Base-by-base conservation (phyloP, 2,888 invertebrate species). In the Agrochola macilenta region DNA sequence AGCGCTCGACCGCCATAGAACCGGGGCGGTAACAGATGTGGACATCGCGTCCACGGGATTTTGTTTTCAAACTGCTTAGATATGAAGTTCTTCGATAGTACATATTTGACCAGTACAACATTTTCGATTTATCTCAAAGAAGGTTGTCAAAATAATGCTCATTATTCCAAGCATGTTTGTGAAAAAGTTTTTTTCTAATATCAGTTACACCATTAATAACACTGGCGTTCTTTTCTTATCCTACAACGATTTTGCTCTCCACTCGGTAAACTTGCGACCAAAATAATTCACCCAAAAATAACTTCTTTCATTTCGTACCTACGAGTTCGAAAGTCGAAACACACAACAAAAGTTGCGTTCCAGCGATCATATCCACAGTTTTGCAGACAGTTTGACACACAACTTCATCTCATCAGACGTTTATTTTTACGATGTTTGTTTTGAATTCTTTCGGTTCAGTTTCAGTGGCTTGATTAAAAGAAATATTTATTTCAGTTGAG, bases 361-460 rank as follows among this genome's bases (percentile, higher is more conserved):
- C 77, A 79, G 73, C 76, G 76, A 78, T 86, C 87, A 83, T 89
- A 89, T 89, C 84, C 81, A 87, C 79, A 81, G 84, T 85, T 83
- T 83, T 75, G 83, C 79, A 81, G 88, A 84, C 87, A 87, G 82
- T 89, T 88, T 89, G 90, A 89, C 87, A 85, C 78, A 83, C 73
- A 86, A 81, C 84, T 79, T 86, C 83, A 83, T 86, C 85, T 87
- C 83, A 85, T 84, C 81, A 85, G 79, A 79, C 76, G 84, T 88
- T 89, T 90, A 91, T 90, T 92, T 92, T 92, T 93, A 93, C 89
- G 92, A 93, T 92, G 90, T 93, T 93, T 93, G 91, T 92, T 92
- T 91, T 90, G 87, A 91, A 88, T 91, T 89, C 88, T 77, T 80
- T 91, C 73, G 83, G 88, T 88, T 84, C 87, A 89, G 86, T 90